Base-by-base conservation (phyloP, 1,140 invertebrate genomes). In the Drosophila nikananu region DNA sequence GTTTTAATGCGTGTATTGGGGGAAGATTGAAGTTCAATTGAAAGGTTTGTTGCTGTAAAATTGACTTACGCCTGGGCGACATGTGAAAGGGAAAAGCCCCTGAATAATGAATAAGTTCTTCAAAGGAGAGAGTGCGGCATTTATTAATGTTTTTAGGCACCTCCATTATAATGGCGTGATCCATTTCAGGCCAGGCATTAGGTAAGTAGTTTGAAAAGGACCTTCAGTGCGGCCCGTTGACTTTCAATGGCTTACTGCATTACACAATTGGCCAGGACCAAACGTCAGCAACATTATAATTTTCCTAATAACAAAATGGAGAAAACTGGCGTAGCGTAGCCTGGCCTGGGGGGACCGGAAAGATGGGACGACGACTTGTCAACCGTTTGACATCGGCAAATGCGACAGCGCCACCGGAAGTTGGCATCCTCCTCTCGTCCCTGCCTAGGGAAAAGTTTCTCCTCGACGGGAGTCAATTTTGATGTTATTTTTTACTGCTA, bases 401-500 rank as follows among this genome's bases (percentile, higher is more conserved):
- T 72, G 70, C 35, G 71, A 73, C 71, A 61, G 46, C 44, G 27
- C n/a, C 52, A 51, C 37, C 55, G 70, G 67, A 73, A 73, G 54
- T 73, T 72, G 67, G 67, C 46, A 46, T 25, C 52, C 54, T 25
- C 21, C 48, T 41, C 41, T 27, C 46, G 4, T 52, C 51, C 23
- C 49, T 23, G 54, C 21, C 23, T 23, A 42, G 35, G 54, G 54
- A 77, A 74, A 77, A 67, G 23, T 74, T 73, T 37, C 52, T 37
- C 15, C 68, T 25, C 46, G 15, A 57, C 35, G 54, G 44, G 37
- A 61, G 54, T 60, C 44, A 72, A 73, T 70, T 57, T 71, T 71
- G 39, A 68, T 71, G 67, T 71, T 71, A 71, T 68, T 73, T 74
- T 73, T 74, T 74, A 73, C 71, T 73, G 73, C 82, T 81, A 86